A percentile compares a stretch with the other conserved stretches of the same genome.
Evolutionary conservation across 64 coral and sea anemone genomes (phyloP).

Genomic region (Stylophora pistillata): DNA sequence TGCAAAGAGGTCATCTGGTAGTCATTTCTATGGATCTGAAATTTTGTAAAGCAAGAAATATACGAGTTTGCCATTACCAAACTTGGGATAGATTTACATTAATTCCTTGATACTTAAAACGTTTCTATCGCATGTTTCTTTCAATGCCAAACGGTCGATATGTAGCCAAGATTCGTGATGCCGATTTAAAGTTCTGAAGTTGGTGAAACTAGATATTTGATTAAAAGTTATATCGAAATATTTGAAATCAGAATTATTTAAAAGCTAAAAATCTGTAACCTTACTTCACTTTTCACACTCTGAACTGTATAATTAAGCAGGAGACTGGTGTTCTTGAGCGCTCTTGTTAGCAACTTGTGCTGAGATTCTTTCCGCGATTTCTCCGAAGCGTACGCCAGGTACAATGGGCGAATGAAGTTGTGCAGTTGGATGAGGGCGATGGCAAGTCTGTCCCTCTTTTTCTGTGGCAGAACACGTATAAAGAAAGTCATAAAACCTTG

Average conservation of each 20-base stretch:
- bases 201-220: not conserved
- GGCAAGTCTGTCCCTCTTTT: not conserved
- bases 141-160: not conserved
- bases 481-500: not conserved
- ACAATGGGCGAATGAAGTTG: conserved; percentile 3
- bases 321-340: not conserved
- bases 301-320: not conserved
- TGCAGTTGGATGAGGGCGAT: not conserved
- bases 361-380: not conserved
- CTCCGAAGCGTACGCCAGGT: conserved; percentile 20
- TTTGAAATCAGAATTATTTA: not conserved
- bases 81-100: too few species aligned
- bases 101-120: too few species aligned
- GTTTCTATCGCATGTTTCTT: too few species aligned
- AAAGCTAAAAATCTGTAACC: not conserved
- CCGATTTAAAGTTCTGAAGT: not conserved
- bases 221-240: not conserved
- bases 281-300: not conserved
- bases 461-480: not conserved
- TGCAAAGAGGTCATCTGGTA: not conserved
- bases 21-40: not conserved
- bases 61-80: not conserved
- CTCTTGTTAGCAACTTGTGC: not conserved
- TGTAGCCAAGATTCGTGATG: not conserved
- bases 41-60: not conserved